A percentile compares a stretch with the other conserved stretches of the same genome.
Evolutionary conservation across 92 coral and sea anemone species (phyloP).

Genomic region (Anthopleura xanthogrammica): DNA sequence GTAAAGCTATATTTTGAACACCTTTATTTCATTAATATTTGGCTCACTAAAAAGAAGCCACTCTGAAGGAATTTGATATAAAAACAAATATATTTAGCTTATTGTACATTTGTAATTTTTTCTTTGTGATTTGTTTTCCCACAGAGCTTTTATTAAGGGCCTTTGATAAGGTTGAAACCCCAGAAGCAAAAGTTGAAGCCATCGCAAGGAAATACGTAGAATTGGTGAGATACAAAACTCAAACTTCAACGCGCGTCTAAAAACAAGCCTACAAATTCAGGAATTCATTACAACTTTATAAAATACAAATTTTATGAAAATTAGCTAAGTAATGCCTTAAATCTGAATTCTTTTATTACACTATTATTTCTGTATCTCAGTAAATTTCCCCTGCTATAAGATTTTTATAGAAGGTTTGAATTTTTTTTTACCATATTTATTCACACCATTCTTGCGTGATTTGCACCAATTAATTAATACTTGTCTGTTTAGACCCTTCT

Average conservation of each 20-base stretch:
- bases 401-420: neutral
- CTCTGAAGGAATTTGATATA: neutral
- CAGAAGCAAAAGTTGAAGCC: slow-evolving; percentile 76
- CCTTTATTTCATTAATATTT: neutral
- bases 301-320: neutral
- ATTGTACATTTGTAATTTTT: neutral
- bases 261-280: neutral
- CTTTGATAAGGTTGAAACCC: slow-evolving; percentile 62
- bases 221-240: slow-evolving; percentile 54
- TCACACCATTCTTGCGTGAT: neutral
- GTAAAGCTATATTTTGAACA: slow-evolving; percentile 41
- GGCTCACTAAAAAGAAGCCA: neutral
- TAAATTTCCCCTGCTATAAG: too few species aligned
- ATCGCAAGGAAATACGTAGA: slow-evolving; percentile 83
- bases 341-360: neutral
- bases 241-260: neutral
- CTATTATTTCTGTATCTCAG: neutral
- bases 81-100: neutral
- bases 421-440: neutral
- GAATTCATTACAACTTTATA: neutral
- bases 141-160: slow-evolving; percentile 72
- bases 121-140: slow-evolving; percentile 3
- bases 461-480: neutral
- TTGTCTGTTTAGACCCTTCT: neutral
- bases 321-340: neutral